These are phyloP conservation scores for Cryptotis parvus DNA, from an alignment of 2,113 vertebrate genomes.

Conservation along the genomic window DNA sequence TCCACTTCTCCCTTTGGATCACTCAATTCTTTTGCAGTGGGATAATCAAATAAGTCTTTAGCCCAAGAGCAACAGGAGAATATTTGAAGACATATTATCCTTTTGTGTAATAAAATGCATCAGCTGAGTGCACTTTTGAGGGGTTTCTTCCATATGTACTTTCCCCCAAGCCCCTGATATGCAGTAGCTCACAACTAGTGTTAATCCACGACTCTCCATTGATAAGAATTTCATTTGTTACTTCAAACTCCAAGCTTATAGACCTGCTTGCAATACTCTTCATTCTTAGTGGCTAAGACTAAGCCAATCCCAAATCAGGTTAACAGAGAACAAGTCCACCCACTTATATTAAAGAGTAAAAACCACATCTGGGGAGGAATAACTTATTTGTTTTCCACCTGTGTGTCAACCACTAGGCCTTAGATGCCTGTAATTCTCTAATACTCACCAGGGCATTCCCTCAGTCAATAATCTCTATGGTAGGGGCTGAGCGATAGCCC, in stretches of 20 bases:
- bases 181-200: background rate
- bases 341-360: background rate
- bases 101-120: background rate
- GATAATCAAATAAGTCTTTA: conserved; percentile 4
- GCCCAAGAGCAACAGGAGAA: background rate
- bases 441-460: background rate
- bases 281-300: background rate
- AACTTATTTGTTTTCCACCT: background rate
- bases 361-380: background rate
- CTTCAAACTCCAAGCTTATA: conserved; percentile 35
- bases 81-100: background rate
- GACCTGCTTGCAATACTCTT: background rate
- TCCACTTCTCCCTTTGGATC: background rate
- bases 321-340: background rate
- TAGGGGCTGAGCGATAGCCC: too few relatives aligned
- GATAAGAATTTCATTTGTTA: background rate
- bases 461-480: background rate
- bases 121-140: background rate
- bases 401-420: background rate
- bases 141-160: background rate
- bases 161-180: conserved; percentile 26
- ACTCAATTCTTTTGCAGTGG: background rate
- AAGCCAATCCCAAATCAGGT: background rate
- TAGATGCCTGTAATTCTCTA: background rate
- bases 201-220: background rate